A percentile compares a stretch with the other conserved stretches of the same genome.
Conservation (phyloP, 2,797 vertebrate genomes). For the Periparus ater region DNA sequence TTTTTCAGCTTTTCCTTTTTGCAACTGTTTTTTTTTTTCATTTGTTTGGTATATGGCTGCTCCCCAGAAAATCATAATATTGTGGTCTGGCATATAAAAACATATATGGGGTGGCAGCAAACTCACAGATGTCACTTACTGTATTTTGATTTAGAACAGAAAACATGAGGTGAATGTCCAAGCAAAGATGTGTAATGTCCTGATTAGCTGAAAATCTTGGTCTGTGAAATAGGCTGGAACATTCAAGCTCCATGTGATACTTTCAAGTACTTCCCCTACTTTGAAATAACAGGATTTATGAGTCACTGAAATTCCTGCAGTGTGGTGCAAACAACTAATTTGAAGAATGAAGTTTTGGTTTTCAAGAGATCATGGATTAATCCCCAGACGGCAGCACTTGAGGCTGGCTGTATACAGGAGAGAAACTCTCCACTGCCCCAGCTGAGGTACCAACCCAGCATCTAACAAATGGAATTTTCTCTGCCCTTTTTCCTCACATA, state of each 20-base stretch:
- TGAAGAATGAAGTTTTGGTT: conserved; percentile 1
- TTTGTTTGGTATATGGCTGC: not conserved
- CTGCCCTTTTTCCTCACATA: not conserved
- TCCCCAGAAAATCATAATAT: not conserved
- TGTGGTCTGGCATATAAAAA: not conserved
- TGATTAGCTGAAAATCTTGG: not conserved
- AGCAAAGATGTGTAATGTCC: not conserved
- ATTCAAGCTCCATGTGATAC: not conserved
- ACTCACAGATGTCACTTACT: not conserved
- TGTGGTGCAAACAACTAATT: not conserved
- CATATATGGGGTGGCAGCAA: not conserved
- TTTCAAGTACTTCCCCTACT: conserved; percentile 2
- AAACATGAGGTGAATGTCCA: not conserved
- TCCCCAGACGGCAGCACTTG: not conserved
- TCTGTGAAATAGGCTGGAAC: not conserved
- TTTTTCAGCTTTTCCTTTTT: not conserved
- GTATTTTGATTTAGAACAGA: not conserved
- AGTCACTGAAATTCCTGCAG: conserved; percentile 27
- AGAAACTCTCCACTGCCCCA: not conserved
- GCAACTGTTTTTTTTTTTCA: not conserved
- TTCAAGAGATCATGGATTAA: not conserved
- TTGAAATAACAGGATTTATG: conserved; percentile 46
- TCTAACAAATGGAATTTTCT: not conserved
- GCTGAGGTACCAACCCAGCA: not conserved
- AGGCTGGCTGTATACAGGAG: not conserved